A percentile compares a stretch with the other conserved stretches of the same genome.
Evolutionary conservation across 2,113 vertebrate species (phyloP).

Genomic region (Passer montanus): DNA sequence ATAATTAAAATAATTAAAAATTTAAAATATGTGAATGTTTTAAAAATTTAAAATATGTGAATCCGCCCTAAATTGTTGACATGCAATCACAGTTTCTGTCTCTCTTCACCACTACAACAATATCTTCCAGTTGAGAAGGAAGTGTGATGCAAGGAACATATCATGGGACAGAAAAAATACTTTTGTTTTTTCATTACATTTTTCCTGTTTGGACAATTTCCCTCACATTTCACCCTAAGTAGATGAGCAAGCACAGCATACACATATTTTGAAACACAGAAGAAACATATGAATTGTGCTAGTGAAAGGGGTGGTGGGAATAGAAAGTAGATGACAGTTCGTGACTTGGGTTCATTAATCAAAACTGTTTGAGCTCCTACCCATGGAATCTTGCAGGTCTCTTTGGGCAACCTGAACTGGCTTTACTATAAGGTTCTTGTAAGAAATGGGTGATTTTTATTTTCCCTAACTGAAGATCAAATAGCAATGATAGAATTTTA

Average conservation of each 20-base stretch:
- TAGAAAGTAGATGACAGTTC: not conserved
- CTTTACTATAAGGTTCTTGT: not conserved
- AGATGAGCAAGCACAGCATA: not conserved
- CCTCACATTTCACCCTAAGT: not conserved
- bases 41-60: not conserved
- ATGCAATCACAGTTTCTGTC: not conserved
- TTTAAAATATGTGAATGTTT: not conserved
- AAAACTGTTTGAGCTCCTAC: not conserved
- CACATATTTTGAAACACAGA: not conserved
- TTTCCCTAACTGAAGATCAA: not conserved
- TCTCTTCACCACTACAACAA: not conserved
- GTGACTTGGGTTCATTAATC: not conserved
- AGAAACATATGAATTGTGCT: not conserved
- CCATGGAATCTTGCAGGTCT: not conserved
- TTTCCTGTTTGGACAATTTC: conserved; percentile 1
- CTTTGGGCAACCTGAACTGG: not conserved
- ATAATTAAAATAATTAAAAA: too few species aligned
- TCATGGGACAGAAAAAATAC: not conserved
- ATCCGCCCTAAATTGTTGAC: not conserved
- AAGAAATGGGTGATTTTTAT: not conserved
- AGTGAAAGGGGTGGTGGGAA: not conserved
- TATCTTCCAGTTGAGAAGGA: not conserved
- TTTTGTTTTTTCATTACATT: not conserved
- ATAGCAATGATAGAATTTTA: not conserved
- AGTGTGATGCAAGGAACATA: not conserved